These are phyloP conservation scores for Poecilus cupreus DNA, from an alignment of 2,888 invertebrate genomes.

Conservation along the genomic window DNA sequence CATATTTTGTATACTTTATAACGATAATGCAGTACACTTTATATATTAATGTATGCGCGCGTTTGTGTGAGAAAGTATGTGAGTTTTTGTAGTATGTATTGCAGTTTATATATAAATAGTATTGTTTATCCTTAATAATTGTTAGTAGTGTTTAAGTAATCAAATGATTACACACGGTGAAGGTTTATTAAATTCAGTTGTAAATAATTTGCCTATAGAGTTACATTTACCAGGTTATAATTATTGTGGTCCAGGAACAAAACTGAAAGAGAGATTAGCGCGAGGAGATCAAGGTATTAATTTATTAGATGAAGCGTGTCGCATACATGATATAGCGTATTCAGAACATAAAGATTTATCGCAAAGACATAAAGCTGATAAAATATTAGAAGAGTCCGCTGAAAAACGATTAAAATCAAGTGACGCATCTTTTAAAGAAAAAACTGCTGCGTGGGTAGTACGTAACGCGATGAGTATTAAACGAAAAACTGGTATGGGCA, in stretches of 20 bases:
- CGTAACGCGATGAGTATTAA: conserved; percentile 64
- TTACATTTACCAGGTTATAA: conserved; percentile 56
- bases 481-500: conserved; percentile 61
- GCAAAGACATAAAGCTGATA: conserved; percentile 65
- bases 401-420: conserved; percentile 63
- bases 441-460: conserved; percentile 62
- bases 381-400: conserved; percentile 63
- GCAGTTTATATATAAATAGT: too few species aligned
- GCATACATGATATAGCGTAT: conserved; percentile 65
- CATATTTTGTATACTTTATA: conserved; percentile 64
- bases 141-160: too few species aligned
- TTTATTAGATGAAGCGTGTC: conserved; percentile 64
- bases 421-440: conserved; percentile 64
- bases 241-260: conserved; percentile 59
- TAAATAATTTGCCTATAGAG: conserved; percentile 50
- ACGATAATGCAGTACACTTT: conserved; percentile 63
- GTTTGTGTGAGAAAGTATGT: too few species aligned
- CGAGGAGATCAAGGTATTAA: conserved; percentile 66
- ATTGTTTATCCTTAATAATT: too few species aligned
- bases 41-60: too few species aligned
- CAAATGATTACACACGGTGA: not conserved
- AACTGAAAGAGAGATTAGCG: conserved; percentile 61
- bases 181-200: conserved; percentile 39
- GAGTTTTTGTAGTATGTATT: too few species aligned
- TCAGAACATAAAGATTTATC: conserved; percentile 38